Base-by-base conservation (phyloP, 1,140 invertebrate species). In the Drosophila biarmipes region DNA sequence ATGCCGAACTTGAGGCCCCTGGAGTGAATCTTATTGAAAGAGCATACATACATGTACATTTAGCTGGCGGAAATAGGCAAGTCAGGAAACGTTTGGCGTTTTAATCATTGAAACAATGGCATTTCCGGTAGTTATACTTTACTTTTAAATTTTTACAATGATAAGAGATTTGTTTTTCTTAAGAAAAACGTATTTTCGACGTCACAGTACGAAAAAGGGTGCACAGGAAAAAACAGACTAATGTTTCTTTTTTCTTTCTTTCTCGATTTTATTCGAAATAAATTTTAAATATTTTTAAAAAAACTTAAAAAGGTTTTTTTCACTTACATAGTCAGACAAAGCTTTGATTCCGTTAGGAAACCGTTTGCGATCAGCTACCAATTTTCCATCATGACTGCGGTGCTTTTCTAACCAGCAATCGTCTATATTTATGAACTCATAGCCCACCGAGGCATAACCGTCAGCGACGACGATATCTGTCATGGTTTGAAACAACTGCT, bases 1-100 rank as follows among this genome's bases (percentile, higher is more conserved):
- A 99, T 98, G 17, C 98, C 98, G 90, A 99, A 97, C 92, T 99
- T 99, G 2, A 99, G 93, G 45, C 97, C 98, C 93, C 96, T 97
- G 7, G 95, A 94, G 93, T 99, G 98, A 75, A 99, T 94, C 98
- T 99, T 17, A 71, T 53, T 14, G 40, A 57, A 21, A 15, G 6
- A 24, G 12, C 37, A 12, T 37, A 34, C 3, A 24, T 24, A 24
- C 4, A 21, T 21, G 4, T 2, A 24, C n/a, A n/a, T n/a, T 24
- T 24, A 24, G n/a, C 24, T 24, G 24, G 24, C 24, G 24, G 3
- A 24, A 24, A 24, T 5, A 24, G n/a, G n/a, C n/a, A n/a, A n/a
- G n/a, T n/a, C n/a, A n/a, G n/a, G n/a, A n/a, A n/a, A n/a, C n/a
- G n/a, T n/a, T n/a, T n/a, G n/a, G n/a, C n/a, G n/a, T n/a, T n/a